Evolutionary conservation across 1,140 invertebrate genomes (phyloP).

Genomic region (Halesus radiatus): DNA sequence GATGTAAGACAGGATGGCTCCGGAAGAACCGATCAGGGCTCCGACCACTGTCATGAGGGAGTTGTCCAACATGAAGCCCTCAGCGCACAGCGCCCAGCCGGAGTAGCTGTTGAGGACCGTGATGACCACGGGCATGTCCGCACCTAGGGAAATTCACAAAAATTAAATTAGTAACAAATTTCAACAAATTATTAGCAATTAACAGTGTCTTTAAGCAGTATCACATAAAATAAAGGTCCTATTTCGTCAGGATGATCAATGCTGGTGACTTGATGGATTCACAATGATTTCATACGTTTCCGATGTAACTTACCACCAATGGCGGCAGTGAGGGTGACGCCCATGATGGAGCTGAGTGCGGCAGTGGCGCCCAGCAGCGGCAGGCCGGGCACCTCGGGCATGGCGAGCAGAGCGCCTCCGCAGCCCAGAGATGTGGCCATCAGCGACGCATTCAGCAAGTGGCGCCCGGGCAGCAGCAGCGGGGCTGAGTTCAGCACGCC

Average conservation of each 20-base stretch:
- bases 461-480: conserved; percentile 85
- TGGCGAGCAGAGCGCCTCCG: conserved; percentile 79
- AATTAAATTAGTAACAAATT: too few relatives aligned
- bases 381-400: conserved; percentile 75
- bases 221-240: too few relatives aligned
- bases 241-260: too few relatives aligned
- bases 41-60: conserved; percentile 94
- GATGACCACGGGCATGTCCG: conserved; percentile 95
- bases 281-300: too few relatives aligned
- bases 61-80: conserved; percentile 95
- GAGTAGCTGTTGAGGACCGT: conserved; percentile 90
- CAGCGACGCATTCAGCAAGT: conserved; percentile 81
- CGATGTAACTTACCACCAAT: conserved; percentile 79
- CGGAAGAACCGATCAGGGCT: conserved; percentile 90
- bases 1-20: conserved; percentile 93
- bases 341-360: conserved; percentile 80
- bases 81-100: conserved; percentile 89
- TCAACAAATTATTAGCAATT: too few relatives aligned
- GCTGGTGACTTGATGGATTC: too few relatives aligned
- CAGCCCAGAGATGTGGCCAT: conserved; percentile 79
- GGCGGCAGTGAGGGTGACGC: conserved; percentile 88
- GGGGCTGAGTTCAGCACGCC: conserved; percentile 85
- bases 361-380: conserved; percentile 81
- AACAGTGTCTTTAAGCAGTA: too few relatives aligned
- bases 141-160: conserved; percentile 68